phyloP scores from a whole-genome alignment of 2,888 invertebrate genomes.

The Spicauda simplicius region DNA sequence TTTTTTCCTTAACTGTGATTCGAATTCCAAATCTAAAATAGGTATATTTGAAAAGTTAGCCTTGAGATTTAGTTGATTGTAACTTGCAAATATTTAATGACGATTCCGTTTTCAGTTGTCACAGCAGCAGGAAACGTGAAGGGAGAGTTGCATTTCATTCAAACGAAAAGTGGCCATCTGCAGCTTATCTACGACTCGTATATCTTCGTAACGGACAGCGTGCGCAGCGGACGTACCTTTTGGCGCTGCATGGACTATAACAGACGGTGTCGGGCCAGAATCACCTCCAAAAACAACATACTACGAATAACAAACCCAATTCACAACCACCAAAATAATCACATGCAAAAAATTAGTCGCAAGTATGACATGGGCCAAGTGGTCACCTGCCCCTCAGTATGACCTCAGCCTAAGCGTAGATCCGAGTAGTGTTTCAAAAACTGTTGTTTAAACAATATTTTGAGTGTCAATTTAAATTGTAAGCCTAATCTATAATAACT shows the following conservation, averaged over 20 bases:
- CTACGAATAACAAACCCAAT: slow-evolving; percentile 76
- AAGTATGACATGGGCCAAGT: slow-evolving; percentile 79
- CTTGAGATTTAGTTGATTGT: not conserved
- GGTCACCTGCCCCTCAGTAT: slow-evolving; percentile 75
- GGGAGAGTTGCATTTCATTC: slow-evolving; percentile 78
- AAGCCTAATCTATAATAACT: slow-evolving; percentile 19
- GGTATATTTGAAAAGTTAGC: not conserved
- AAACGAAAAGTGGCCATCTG: slow-evolving; percentile 79
- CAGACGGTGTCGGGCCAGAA: slow-evolving; percentile 77
- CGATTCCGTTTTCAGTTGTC: slow-evolving; percentile 23
- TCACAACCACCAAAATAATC: slow-evolving; percentile 74
- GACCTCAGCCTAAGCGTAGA: slow-evolving; percentile 26
- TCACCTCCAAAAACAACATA: slow-evolving; percentile 78
- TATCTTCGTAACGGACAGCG: slow-evolving; percentile 80
- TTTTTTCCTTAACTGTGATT: too few relatives aligned
- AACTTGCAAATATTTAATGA: slow-evolving; percentile 18
- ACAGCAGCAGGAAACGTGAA: slow-evolving; percentile 58
- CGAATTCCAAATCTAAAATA: not conserved
- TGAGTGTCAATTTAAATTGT: slow-evolving; percentile 17
- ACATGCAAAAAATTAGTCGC: slow-evolving; percentile 71
- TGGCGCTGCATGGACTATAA: slow-evolving; percentile 83
- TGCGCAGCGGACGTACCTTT: slow-evolving; percentile 78
- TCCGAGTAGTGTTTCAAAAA: slow-evolving; percentile 3
- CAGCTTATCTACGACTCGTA: slow-evolving; percentile 79
- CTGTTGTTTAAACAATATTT: slow-evolving; percentile 3